phyloP scores from a whole-genome alignment of 2,797 vertebrate species.

The Cossypha polioptera region DNA sequence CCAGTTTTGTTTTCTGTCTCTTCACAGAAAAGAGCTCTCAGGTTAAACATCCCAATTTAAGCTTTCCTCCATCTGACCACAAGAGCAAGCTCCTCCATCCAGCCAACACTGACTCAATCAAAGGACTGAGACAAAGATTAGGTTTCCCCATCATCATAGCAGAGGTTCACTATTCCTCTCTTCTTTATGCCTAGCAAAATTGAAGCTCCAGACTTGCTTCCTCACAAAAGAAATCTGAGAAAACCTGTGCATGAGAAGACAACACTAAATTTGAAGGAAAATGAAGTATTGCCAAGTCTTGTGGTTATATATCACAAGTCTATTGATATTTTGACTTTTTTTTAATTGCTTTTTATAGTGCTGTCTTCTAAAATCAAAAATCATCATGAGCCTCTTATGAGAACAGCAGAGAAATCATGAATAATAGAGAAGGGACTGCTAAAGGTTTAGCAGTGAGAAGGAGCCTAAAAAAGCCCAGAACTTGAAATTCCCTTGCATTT shows the following conservation, averaged over 20 bases:
- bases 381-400: neutral
- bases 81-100: neutral
- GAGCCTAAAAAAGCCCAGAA: neutral
- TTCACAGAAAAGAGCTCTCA: neutral
- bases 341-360: neutral
- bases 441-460: neutral
- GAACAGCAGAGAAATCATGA: neutral
- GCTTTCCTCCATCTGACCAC: neutral
- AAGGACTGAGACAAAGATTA: neutral
- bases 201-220: neutral
- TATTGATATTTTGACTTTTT: neutral
- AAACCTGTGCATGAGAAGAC: neutral
- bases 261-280: conserved; percentile 10
- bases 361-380: conserved; percentile 16
- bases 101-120: accelerated
- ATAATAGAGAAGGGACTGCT: neutral
- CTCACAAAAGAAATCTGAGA: neutral
- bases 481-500: neutral
- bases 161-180: neutral
- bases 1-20: neutral
- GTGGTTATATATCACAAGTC: conserved; percentile 2
- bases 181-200: neutral
- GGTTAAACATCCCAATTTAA: neutral
- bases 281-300: conserved; percentile 25
- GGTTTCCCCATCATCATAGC: neutral